Conservation (phyloP, 2,113 vertebrate species). For the Eudorcas thomsonii region DNA sequence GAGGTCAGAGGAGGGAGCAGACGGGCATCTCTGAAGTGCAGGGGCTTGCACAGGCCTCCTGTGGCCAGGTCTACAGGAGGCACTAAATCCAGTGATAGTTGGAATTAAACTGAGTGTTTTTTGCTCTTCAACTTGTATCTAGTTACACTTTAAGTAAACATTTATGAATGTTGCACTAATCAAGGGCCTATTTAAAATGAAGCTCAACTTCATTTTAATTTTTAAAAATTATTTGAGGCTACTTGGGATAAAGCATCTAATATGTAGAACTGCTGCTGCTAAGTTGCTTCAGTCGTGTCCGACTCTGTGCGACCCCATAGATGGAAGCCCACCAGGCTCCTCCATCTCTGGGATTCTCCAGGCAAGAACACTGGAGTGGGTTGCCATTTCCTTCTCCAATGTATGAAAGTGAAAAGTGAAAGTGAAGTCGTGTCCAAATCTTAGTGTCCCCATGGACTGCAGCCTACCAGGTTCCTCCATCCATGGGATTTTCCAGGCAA, state of each 20-base stretch:
- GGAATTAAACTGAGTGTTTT: neutral
- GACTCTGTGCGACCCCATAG: too few species aligned
- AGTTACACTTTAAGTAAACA: neutral
- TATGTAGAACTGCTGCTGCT: neutral
- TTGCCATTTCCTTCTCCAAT: too few species aligned
- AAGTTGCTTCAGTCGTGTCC: too few species aligned
- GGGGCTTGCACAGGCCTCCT: neutral
- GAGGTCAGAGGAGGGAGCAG: neutral
- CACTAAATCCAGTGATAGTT: neutral
- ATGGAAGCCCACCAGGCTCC: accelerated
- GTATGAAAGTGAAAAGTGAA: too few species aligned
- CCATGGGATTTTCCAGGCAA: too few species aligned
- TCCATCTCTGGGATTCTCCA: too few species aligned
- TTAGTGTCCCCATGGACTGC: too few species aligned
- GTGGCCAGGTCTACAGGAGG: neutral
- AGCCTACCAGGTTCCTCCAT: too few species aligned
- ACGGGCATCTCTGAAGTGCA: neutral
- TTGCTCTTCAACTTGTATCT: neutral
- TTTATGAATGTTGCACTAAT: neutral
- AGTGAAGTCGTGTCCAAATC: too few species aligned
- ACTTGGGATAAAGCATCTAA: neutral
- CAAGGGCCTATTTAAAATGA: neutral
- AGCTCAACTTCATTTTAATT: neutral
- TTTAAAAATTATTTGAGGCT: neutral
- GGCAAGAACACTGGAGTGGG: too few species aligned